phyloP scores from a whole-genome alignment of 53 echinoderm and acorn worm species.

The Astropecten irregularis region DNA sequence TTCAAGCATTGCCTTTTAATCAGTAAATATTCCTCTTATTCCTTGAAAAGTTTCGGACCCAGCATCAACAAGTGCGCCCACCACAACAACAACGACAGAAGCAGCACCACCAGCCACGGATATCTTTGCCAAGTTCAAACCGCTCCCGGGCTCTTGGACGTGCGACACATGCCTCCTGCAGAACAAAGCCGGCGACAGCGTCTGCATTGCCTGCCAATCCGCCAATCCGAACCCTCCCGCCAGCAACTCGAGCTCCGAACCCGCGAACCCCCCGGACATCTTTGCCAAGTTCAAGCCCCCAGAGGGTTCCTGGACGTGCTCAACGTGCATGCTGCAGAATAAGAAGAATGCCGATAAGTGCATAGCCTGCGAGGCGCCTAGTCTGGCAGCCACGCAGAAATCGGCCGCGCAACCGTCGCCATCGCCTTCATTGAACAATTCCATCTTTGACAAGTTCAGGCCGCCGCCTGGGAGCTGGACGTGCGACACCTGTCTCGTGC shows the following conservation, averaged over 20 bases:
- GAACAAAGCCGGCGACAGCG: conserved; percentile 52
- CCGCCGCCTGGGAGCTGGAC: conserved; percentile 68
- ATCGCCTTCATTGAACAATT: conserved; percentile 4
- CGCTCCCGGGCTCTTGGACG: conserved; percentile 66
- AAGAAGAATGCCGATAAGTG: conserved; percentile 66
- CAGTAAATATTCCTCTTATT: too few species aligned
- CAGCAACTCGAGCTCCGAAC: background rate
- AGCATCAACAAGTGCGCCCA: too few species aligned
- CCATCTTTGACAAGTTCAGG: conserved; percentile 64
- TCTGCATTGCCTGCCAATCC: conserved; percentile 51
- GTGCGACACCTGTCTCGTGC: conserved; percentile 70
- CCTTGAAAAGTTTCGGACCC: too few species aligned
- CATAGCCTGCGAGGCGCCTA: conserved; percentile 79
- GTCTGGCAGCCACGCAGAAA: conserved; percentile 62
- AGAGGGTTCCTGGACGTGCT: conserved; percentile 75
- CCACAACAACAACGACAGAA: background rate
- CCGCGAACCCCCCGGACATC: conserved; percentile 28
- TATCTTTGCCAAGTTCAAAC: conserved; percentile 70
- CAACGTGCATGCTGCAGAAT: conserved; percentile 79
- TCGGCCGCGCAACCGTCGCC: background rate
- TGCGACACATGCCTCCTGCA: conserved; percentile 69
- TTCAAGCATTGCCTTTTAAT: too few species aligned
- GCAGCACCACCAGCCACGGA: background rate
- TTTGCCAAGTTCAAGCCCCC: conserved; percentile 64
- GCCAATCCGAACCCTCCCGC: conserved; percentile 64